phyloP scores from a whole-genome alignment of 2,113 vertebrate genomes.

The Malurus elegans region DNA sequence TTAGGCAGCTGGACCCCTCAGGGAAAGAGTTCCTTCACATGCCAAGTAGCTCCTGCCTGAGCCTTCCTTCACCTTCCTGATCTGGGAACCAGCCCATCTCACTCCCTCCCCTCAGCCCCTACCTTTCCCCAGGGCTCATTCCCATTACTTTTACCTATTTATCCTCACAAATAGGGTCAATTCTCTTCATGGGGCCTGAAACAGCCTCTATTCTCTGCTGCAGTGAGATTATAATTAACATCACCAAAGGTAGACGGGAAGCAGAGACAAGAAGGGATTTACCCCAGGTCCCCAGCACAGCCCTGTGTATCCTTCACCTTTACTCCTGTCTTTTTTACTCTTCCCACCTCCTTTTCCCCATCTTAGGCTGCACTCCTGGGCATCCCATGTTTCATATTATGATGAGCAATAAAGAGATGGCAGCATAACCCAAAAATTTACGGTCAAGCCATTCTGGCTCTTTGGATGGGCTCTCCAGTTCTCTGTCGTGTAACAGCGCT shows the following conservation, averaged over 20 bases:
- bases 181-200: background rate
- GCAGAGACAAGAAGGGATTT: background rate
- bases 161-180: background rate
- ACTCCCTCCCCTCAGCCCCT: background rate
- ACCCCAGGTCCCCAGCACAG: background rate
- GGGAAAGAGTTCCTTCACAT: background rate
- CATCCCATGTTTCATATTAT: background rate
- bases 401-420: background rate
- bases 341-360: background rate
- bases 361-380: background rate
- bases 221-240: background rate
- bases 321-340: background rate
- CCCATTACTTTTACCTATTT: conserved; percentile 24
- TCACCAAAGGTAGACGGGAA: background rate
- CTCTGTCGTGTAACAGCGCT: background rate
- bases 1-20: conserved; percentile 6
- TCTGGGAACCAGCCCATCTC: background rate
- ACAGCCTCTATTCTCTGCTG: background rate
- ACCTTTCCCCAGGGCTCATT: background rate
- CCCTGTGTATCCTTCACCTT: background rate
- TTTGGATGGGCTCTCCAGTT: background rate
- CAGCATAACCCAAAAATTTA: background rate
- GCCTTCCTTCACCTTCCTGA: background rate
- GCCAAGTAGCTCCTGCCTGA: background rate
- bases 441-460: background rate